phyloP scores from a whole-genome alignment of 1,140 invertebrate species.

The Phenacoccus solenopsis region DNA sequence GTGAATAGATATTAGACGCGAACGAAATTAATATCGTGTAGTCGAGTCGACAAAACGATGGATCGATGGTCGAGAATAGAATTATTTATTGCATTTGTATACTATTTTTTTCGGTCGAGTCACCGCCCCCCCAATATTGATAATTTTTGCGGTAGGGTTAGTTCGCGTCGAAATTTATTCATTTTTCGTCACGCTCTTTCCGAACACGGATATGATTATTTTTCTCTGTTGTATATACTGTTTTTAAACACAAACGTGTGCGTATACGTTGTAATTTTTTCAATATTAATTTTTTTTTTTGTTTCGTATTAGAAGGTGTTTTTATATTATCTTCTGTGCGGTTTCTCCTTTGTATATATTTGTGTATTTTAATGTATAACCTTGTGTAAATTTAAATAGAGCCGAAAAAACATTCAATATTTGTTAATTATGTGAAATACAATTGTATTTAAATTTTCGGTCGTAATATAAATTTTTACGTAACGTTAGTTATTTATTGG shows the following conservation, averaged over 20 bases:
- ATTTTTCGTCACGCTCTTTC: not conserved
- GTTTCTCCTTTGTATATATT: conserved; percentile 7
- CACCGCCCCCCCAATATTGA: not conserved
- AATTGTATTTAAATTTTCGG: conserved; percentile 12
- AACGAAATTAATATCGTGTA: not conserved
- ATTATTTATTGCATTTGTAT: not conserved
- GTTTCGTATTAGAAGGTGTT: not conserved
- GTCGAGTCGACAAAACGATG: too few species aligned
- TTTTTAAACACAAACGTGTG: not conserved
- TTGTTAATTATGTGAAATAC: conserved; percentile 14
- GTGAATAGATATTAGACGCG: not conserved
- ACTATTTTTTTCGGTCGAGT: not conserved
- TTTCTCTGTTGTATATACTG: too few species aligned
- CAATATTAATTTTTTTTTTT: not conserved
- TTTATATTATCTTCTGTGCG: not conserved
- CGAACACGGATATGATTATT: too few species aligned
- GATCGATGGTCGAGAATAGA: too few species aligned
- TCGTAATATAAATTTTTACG: conserved; percentile 15
- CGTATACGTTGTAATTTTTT: not conserved
- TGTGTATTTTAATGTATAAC: conserved; percentile 14
- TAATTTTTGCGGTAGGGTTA: too few species aligned
- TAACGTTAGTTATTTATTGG: not conserved
- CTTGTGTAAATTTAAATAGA: conserved; percentile 8
- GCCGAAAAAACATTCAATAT: conserved; percentile 5
- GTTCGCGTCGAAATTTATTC: not conserved